Percentiles rank a stretch among this genome's conserved stretches.
Evolutionary conservation across 2,888 invertebrate genomes (phyloP).

Genomic region (Calameuta pallipes): DNA sequence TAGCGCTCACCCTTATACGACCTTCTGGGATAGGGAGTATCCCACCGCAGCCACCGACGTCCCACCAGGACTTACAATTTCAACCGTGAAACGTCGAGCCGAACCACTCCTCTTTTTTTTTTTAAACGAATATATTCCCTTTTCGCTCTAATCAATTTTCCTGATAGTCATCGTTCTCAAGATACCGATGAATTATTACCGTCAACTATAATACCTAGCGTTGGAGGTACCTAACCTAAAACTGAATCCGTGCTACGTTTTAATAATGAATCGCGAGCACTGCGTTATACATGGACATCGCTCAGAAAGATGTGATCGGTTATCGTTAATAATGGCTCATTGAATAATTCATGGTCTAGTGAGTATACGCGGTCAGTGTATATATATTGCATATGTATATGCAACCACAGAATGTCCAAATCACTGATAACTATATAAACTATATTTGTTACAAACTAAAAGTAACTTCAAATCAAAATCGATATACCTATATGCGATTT

Average conservation of each 20-base stretch:
- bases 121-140: background rate
- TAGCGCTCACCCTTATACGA: slow-evolving; percentile 15
- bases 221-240: background rate
- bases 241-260: background rate
- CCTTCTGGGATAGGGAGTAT: background rate
- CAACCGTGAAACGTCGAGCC: slow-evolving; percentile 1
- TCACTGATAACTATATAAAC: background rate
- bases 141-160: background rate
- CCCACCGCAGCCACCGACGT: background rate
- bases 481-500: background rate
- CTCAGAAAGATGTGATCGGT: background rate
- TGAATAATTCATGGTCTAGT: background rate
- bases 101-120: background rate
- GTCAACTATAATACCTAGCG: background rate
- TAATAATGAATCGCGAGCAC: background rate
- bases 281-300: background rate
- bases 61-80: background rate
- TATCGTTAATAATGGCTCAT: background rate
- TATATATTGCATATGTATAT: background rate
- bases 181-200: background rate
- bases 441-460: background rate
- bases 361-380: background rate
- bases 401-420: background rate
- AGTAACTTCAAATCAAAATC: background rate
- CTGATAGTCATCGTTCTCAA: background rate